Conservation (phyloP, 2,797 vertebrate genomes). For the Rallus crepitans region DNA sequence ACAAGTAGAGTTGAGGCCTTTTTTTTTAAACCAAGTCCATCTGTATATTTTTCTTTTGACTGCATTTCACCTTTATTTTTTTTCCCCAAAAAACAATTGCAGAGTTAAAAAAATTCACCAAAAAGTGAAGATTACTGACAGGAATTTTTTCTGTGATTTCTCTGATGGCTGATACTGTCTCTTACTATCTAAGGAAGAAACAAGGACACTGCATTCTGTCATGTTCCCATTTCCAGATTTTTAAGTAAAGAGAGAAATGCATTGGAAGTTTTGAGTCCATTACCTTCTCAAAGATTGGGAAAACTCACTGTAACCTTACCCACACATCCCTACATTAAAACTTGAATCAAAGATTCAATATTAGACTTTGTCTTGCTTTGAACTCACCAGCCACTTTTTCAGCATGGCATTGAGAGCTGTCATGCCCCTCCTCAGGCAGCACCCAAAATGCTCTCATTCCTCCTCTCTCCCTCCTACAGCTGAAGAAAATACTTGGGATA, state of each 20-base stretch:
- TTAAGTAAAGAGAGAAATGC: neutral
- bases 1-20: neutral
- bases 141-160: neutral
- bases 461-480: neutral
- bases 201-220: neutral
- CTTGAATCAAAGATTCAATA: neutral
- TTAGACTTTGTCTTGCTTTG: neutral
- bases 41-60: neutral
- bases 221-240: neutral
- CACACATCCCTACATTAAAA: neutral
- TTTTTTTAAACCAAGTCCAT: neutral
- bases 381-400: neutral
- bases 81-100: neutral
- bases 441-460: neutral
- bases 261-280: neutral
- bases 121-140: neutral
- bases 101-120: neutral
- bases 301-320: neutral
- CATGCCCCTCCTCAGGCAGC: neutral
- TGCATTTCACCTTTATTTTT: neutral
- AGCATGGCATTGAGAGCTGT: fast-evolving
- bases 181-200: neutral
- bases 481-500: neutral
- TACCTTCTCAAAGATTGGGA: neutral
- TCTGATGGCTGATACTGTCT: neutral